phyloP scores from a whole-genome alignment of 1,140 invertebrate species.

The Acromyrmex heyeri region DNA sequence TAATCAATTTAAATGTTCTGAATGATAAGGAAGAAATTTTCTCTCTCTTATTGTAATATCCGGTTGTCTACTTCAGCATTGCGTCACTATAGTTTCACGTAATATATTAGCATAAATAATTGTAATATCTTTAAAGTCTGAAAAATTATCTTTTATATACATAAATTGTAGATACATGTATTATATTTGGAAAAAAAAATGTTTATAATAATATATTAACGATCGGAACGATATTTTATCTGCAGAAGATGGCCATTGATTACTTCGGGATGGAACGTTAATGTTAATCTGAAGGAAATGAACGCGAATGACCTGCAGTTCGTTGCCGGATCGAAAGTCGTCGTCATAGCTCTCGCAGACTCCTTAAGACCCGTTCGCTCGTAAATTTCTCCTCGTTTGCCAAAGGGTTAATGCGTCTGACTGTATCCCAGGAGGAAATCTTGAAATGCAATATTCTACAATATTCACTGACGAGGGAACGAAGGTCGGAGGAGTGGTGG shows the following conservation, averaged over 20 bases:
- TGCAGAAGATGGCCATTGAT: constrained; percentile 40
- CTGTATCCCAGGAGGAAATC: constrained; percentile 71
- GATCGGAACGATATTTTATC: background rate
- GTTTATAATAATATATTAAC: constrained; percentile 15
- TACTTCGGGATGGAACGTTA: constrained; percentile 47
- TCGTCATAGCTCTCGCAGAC: constrained; percentile 41
- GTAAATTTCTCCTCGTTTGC: constrained; percentile 68
- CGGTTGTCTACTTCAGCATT: background rate
- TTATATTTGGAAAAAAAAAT: background rate
- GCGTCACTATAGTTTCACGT: background rate
- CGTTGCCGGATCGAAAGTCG: constrained; percentile 56
- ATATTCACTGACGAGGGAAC: constrained; percentile 76
- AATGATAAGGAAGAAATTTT: background rate
- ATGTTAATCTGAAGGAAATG: constrained; percentile 60
- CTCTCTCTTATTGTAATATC: background rate
- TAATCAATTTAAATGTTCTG: constrained; percentile 26
- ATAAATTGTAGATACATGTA: background rate
- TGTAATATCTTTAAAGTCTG: background rate
- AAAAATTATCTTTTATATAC: too few species aligned
- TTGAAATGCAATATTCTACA: constrained; percentile 79
- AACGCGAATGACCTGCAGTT: constrained; percentile 48
- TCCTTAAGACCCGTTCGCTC: constrained; percentile 62
- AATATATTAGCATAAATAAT: background rate
- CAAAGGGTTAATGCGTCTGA: constrained; percentile 77
- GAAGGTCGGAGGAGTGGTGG: constrained; percentile 60